These are phyloP conservation scores for Epinotia bilunana DNA, from an alignment of 2,888 invertebrate genomes.

Conservation along the genomic window DNA sequence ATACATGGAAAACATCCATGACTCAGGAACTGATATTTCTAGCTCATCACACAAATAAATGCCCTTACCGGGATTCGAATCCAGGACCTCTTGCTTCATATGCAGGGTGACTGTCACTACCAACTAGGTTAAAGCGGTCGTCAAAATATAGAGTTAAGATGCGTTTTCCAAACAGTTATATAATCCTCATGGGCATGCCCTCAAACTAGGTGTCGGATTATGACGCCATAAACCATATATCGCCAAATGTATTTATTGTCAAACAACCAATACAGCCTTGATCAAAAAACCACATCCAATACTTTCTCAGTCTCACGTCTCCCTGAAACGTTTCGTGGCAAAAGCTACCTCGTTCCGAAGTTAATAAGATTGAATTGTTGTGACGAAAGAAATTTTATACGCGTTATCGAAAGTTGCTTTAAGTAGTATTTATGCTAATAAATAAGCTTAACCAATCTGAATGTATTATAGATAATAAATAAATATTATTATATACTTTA, in stretches of 20 bases:
- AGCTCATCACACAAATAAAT: too few relatives aligned
- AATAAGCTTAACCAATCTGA: slow-evolving; percentile 28
- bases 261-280: slow-evolving; percentile 27
- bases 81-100: too few relatives aligned
- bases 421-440: too few relatives aligned
- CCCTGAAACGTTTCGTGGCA: background rate
- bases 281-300: slow-evolving; percentile 13
- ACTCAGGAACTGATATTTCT: too few relatives aligned
- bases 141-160: too few relatives aligned
- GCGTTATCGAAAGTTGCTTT: background rate
- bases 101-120: too few relatives aligned
- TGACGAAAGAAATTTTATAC: background rate
- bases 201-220: slow-evolving; percentile 24
- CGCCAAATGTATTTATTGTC: slow-evolving; percentile 30
- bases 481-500: too few relatives aligned
- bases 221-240: slow-evolving; percentile 19
- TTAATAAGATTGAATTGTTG: background rate
- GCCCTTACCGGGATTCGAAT: too few relatives aligned
- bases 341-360: background rate
- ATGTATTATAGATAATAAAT: background rate
- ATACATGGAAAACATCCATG: too few relatives aligned
- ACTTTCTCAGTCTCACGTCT: background rate
- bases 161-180: too few relatives aligned
- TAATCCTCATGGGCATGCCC: slow-evolving; percentile 16
- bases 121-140: too few relatives aligned